Percentiles rank a stretch among this genome's conserved stretches.
Evolutionary conservation across 1,140 invertebrate species (phyloP).

Genomic region (Euura lappo): DNA sequence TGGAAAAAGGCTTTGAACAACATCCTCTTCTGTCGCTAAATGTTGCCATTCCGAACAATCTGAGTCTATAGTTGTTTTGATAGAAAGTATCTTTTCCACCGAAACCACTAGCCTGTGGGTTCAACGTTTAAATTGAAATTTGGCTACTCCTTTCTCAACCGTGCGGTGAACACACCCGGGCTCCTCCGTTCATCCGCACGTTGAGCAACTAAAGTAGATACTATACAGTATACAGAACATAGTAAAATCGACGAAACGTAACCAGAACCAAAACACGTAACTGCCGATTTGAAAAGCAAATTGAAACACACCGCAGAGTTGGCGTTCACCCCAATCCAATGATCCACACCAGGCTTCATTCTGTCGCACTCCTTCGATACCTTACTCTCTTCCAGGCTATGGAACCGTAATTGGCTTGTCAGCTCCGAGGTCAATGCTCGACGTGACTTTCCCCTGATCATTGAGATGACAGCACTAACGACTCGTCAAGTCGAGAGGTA

Average conservation of each 20-base stretch:
- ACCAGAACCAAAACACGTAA: neutral
- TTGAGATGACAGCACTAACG: neutral
- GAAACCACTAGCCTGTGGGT: no score
- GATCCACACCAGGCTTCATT: neutral
- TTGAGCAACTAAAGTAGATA: neutral
- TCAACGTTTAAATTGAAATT: no score
- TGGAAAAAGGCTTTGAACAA: neutral
- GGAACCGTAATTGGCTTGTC: neutral
- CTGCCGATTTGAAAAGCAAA: neutral
- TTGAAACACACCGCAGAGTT: neutral
- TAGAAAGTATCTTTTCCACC: neutral
- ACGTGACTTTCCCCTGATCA: neutral
- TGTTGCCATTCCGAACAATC: neutral
- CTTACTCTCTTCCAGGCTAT: neutral
- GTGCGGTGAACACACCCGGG: neutral
- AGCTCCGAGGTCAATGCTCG: neutral
- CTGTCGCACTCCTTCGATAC: neutral
- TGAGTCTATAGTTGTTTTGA: neutral
- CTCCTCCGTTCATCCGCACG: neutral
- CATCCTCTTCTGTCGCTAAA: neutral
- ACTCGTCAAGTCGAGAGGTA: neutral
- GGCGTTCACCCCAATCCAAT: neutral
- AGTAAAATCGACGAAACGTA: neutral
- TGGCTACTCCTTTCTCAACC: neutral
- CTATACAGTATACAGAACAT: no score